A percentile compares a stretch with the other conserved stretches of the same genome.
Evolutionary conservation across 1,140 invertebrate genomes (phyloP).

Genomic region (Trichogramma pretiosum): DNA sequence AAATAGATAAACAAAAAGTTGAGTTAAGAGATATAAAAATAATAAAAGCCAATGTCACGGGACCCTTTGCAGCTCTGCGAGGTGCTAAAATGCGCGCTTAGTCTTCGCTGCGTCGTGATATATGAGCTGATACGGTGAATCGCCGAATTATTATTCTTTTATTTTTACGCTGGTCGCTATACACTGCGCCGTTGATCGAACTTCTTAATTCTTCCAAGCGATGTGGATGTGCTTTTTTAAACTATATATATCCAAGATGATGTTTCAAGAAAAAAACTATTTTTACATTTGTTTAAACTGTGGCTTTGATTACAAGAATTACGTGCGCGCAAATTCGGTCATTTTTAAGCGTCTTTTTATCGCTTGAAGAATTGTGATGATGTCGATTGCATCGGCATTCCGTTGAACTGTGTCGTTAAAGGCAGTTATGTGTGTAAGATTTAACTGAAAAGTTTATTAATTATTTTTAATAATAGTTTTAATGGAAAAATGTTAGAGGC

Average conservation of each 20-base stretch:
- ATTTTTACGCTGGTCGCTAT: conserved; percentile 14
- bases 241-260: too few relatives aligned
- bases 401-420: conserved; percentile 13
- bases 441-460: too few relatives aligned
- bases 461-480: too few relatives aligned
- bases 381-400: neutral
- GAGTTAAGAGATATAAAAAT: conserved; percentile 9
- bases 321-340: too few relatives aligned
- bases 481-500: too few relatives aligned
- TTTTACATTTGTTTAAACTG: too few relatives aligned
- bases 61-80: conserved; percentile 30
- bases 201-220: neutral
- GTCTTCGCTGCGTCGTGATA: conserved; percentile 15
- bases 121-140: neutral
- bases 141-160: conserved; percentile 18
- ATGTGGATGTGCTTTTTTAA: neutral
- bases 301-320: too few relatives aligned
- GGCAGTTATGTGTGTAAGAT: too few relatives aligned
- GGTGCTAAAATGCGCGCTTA: conserved; percentile 24
- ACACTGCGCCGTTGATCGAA: conserved; percentile 1
- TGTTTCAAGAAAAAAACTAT: too few relatives aligned
- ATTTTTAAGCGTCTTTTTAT: too few relatives aligned
- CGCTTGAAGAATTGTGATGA: neutral
- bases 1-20: too few relatives aligned
- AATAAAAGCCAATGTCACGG: conserved; percentile 28